Conservation (phyloP, 2,113 vertebrate species). For the Chroicocephalus ridibundus region DNA sequence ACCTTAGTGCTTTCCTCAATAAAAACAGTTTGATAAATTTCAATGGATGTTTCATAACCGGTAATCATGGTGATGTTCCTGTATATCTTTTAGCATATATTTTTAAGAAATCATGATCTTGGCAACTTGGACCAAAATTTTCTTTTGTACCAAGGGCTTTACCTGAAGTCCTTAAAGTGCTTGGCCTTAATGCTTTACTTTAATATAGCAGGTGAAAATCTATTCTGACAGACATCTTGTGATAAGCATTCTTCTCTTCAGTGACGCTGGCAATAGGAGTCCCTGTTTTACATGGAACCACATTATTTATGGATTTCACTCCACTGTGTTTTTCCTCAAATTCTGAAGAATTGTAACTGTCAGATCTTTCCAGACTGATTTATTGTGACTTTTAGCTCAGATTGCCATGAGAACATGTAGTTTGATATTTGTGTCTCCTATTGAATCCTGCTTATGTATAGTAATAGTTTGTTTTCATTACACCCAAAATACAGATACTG, state of each 20-base stretch:
- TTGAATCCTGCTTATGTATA: background rate
- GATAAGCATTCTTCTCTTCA: background rate
- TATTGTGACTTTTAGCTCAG: background rate
- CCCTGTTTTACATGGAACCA: background rate
- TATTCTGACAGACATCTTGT: background rate
- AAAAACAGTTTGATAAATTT: background rate
- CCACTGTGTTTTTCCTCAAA: background rate
- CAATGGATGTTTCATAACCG: background rate
- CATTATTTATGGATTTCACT: background rate
- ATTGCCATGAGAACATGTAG: background rate
- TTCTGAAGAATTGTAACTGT: background rate
- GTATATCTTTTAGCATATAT: background rate
- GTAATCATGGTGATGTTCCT: background rate
- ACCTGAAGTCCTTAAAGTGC: background rate
- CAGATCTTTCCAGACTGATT: background rate
- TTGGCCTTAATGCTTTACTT: background rate
- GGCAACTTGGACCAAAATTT: background rate
- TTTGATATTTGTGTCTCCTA: background rate
- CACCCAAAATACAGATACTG: background rate
- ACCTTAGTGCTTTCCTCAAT: background rate
- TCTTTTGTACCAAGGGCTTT: background rate
- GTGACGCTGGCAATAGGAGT: background rate
- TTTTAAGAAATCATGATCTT: background rate
- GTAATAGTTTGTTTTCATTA: background rate
- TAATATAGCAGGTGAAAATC: background rate